Evolutionary conservation across 2,113 vertebrate genomes (phyloP).

Genomic region (Prionailurus viverrinus): DNA sequence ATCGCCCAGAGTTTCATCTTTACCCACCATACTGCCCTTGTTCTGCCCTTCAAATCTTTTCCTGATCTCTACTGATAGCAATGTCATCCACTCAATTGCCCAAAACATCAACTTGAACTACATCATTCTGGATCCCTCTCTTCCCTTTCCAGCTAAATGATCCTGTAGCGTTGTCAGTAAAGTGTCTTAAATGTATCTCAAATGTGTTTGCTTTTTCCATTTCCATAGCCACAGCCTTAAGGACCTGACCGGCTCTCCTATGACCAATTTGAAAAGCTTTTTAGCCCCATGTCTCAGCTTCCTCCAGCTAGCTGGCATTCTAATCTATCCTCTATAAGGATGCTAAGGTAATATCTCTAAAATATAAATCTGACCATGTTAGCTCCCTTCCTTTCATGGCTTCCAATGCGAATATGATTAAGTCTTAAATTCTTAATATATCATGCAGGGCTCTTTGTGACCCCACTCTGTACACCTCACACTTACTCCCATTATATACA

Average conservation of each 20-base stretch:
- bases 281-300: not conserved
- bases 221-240: not conserved
- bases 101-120: not conserved
- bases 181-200: not conserved
- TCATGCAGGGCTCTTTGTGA: not conserved
- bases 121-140: not conserved
- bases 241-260: not conserved
- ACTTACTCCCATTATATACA: not conserved
- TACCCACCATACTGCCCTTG: not conserved
- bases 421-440: not conserved
- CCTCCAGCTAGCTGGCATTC: not conserved
- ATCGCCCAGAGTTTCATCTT: not conserved
- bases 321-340: not conserved
- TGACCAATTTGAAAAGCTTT: not conserved
- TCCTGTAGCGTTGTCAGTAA: not conserved
- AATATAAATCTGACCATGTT: slow-evolving; percentile 2
- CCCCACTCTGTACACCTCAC: not conserved
- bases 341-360: not conserved
- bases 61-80: not conserved
- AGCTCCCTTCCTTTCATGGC: not conserved
- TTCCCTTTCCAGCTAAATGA: not conserved
- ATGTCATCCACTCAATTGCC: not conserved
- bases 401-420: not conserved
- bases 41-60: not conserved
- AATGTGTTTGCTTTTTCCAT: not conserved